Base-by-base conservation (phyloP, 2,888 invertebrate genomes). In the Gortyna flavago region DNA sequence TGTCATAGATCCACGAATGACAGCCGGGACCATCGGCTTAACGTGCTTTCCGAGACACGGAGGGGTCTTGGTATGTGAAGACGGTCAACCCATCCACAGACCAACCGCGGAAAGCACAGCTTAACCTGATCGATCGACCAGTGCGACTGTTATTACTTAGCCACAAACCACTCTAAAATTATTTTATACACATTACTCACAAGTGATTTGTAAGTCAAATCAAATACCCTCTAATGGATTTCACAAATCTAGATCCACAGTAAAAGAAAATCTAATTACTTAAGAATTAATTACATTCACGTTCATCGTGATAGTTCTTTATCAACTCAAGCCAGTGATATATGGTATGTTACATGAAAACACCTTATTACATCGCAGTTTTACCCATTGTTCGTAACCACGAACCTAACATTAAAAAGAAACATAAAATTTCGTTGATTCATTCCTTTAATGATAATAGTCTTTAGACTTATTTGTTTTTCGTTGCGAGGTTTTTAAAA, bases 381-480 rank as follows among this genome's bases (percentile, higher is more conserved):
- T 93, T 89, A 88, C 72, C 67, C 73, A 91, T 89, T 91, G 91
- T 91, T 92, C 91, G 92, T 90, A 91, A 89, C 89, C 68, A 67
- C 54, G 81, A 81, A 88, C 86, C 88, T 90, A 91, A 92, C 70
- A 86, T 92, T 89, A 89, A 87, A 82, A 87, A 88, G 85, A 90
- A 91, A 90, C 89, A 92, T 92, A 92, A 91, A 91, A 93, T 92
- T 93, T 90, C 85, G 92, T 89, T 94, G 92, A 95, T 94, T 95
- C 93, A 95, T 94, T 82, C 88, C 90, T 89, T 92, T 93, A 94
- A 95, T 91, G 93, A 92, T 93, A 93, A 93, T 92, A 90, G 90
- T 87, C 86, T 90, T 91, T 88, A 90, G 90, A 89, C 85, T 87
- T 85, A 89, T 93, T 94, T 94, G 90, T 91, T 91, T 91, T 91